Evolutionary conservation across 2,113 vertebrate species (phyloP).

Genomic region (Bettongia penicillata): DNA sequence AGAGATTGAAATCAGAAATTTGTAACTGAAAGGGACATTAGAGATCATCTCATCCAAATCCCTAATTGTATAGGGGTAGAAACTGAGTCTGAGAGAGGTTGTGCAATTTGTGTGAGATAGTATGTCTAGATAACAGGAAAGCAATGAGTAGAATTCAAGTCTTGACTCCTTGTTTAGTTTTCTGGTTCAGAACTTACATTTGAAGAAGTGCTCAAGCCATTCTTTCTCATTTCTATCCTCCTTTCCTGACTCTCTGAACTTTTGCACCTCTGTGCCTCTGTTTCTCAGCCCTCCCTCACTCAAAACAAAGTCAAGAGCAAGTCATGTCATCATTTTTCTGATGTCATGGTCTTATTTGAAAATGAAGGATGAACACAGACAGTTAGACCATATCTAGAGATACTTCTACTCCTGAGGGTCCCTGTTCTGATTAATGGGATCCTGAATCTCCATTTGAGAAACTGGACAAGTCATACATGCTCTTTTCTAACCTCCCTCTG

Average conservation of each 20-base stretch:
- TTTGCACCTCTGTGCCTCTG: neutral
- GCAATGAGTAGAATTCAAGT: neutral
- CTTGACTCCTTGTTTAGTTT: neutral
- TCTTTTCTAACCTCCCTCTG: neutral
- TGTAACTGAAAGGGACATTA: neutral
- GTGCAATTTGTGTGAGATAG: neutral
- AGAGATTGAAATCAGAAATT: neutral
- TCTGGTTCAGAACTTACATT: neutral
- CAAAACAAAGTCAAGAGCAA: too few relatives aligned
- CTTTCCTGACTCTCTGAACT: neutral
- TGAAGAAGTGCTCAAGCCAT: neutral
- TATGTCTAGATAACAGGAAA: neutral
- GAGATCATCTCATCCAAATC: neutral
- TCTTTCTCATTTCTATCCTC: neutral
- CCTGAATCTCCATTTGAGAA: neutral
- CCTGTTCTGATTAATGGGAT: neutral
- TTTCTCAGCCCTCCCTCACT: neutral
- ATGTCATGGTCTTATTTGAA: too few relatives aligned
- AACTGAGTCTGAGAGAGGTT: neutral
- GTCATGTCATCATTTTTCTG: too few relatives aligned
- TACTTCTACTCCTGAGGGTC: neutral
- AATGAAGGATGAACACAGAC: too few relatives aligned
- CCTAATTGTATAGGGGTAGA: neutral
- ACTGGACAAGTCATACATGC: neutral
- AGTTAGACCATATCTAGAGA: neutral